phyloP scores from a whole-genome alignment of 2,797 vertebrate genomes.

The Gymnoscopelus braueri region DNA sequence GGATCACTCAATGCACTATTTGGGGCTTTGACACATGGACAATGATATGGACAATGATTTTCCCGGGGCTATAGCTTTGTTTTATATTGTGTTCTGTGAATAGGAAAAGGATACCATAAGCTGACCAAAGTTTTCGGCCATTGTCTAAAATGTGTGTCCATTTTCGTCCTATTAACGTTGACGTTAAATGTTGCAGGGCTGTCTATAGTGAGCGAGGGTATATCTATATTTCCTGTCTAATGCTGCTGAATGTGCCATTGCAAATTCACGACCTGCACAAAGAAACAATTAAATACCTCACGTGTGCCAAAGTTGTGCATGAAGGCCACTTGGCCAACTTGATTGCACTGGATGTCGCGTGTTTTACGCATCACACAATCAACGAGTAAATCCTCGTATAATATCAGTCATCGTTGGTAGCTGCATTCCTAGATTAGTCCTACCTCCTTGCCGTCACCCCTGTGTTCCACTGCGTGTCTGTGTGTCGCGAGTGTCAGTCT shows the following conservation, averaged over 20 bases:
- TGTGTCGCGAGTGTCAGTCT: slow-evolving; percentile 73
- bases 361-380: slow-evolving; percentile 72
- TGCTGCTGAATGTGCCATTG: slow-evolving; percentile 45
- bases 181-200: not conserved
- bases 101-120: slow-evolving; percentile 11
- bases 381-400: slow-evolving; percentile 58
- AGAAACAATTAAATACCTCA: slow-evolving; percentile 68
- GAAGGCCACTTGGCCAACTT: slow-evolving; percentile 37
- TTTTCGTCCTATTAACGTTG: slow-evolving; percentile 24
- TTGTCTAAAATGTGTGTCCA: slow-evolving; percentile 26
- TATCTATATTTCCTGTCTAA: slow-evolving; percentile 19
- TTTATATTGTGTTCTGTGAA: slow-evolving; percentile 79
- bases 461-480: slow-evolving; percentile 48
- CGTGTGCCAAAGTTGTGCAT: slow-evolving; percentile 64
- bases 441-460: slow-evolving; percentile 45
- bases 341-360: slow-evolving; percentile 77
- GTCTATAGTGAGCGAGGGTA: slow-evolving; percentile 16
- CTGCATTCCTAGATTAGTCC: slow-evolving; percentile 45
- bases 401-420: slow-evolving; percentile 31
- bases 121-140: slow-evolving; percentile 26
- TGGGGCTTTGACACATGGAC: slow-evolving; percentile 78
- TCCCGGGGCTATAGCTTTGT: slow-evolving; percentile 72
- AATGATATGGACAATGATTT: slow-evolving; percentile 32
- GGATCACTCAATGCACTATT: slow-evolving; percentile 80
- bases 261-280: slow-evolving; percentile 38